phyloP scores from a whole-genome alignment of 2,888 invertebrate species.

The Blera fallax region DNA sequence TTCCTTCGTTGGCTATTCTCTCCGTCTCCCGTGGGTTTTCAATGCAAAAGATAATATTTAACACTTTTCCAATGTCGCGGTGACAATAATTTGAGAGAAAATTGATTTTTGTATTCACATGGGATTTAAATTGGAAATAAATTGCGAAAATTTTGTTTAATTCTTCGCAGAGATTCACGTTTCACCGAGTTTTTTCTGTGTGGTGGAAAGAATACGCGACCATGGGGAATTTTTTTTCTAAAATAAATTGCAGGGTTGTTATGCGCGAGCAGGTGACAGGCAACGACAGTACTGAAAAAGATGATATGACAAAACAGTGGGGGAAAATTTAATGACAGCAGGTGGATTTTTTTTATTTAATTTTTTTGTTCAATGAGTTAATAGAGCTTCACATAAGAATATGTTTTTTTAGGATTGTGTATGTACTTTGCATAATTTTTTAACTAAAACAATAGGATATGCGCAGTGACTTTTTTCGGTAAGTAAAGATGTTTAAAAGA shows the following conservation, averaged over 20 bases:
- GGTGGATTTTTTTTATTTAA: not conserved
- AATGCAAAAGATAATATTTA: not conserved
- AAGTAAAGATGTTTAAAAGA: too few species aligned
- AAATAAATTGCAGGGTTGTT: conserved; percentile 38
- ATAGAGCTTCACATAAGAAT: not conserved
- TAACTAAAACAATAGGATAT: not conserved
- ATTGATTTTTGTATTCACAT: conserved; percentile 35
- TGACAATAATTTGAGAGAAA: not conserved
- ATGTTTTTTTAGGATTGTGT: not conserved
- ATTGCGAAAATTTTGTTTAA: conserved; percentile 49
- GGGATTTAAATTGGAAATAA: conserved; percentile 8
- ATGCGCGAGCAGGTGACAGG: conserved; percentile 27
- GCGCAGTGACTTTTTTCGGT: too few species aligned
- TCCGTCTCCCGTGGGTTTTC: conserved; percentile 10
- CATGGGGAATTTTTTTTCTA: conserved; percentile 50
- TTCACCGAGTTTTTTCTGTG: conserved; percentile 54
- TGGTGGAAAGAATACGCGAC: conserved; percentile 50
- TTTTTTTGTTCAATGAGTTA: not conserved
- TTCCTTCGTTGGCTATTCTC: not conserved
- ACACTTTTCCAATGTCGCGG: not conserved
- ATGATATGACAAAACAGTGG: not conserved
- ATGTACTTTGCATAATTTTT: not conserved
- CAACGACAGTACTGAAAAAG: not conserved
- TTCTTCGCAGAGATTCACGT: conserved; percentile 58
- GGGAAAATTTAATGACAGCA: not conserved